phyloP scores from a whole-genome alignment of 2,888 invertebrate genomes.

The Callimorpha dominula region DNA sequence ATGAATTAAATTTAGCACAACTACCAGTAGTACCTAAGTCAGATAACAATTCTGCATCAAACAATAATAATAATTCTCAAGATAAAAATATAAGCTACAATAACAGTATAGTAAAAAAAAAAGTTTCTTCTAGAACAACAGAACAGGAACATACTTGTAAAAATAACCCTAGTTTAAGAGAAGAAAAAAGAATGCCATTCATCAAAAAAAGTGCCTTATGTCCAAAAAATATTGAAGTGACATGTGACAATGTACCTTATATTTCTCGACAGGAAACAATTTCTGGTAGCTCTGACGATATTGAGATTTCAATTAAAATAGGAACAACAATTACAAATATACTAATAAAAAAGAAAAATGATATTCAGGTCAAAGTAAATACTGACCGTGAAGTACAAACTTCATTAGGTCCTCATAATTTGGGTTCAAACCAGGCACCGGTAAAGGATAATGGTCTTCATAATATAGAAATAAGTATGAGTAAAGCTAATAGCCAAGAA shows the following conservation, averaged over 20 bases:
- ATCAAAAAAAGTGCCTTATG: slow-evolving; percentile 66
- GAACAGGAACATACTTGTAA: slow-evolving; percentile 14
- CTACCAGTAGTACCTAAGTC: not conserved
- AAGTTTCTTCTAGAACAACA: not conserved
- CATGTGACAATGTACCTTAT: slow-evolving; percentile 43
- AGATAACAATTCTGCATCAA: slow-evolving; percentile 13
- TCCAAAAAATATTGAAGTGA: slow-evolving; percentile 31
- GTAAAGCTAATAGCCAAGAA: slow-evolving; percentile 36
- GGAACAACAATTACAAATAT: slow-evolving; percentile 76
- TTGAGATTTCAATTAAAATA: slow-evolving; percentile 77
- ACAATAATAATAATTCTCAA: slow-evolving; percentile 16
- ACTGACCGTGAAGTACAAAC: slow-evolving; percentile 75
- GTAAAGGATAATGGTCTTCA: slow-evolving; percentile 32
- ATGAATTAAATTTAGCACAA: slow-evolving; percentile 18
- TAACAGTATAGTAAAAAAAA: not conserved
- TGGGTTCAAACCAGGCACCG: slow-evolving; percentile 36
- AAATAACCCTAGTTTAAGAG: not conserved
- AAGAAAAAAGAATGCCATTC: slow-evolving; percentile 59
- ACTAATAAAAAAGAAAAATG: slow-evolving; percentile 72
- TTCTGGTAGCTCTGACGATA: slow-evolving; percentile 63
- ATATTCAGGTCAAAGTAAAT: slow-evolving; percentile 72
- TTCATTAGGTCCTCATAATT: slow-evolving; percentile 54
- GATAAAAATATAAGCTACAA: not conserved
- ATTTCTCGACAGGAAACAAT: slow-evolving; percentile 42
- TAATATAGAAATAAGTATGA: slow-evolving; percentile 53